Conservation (phyloP, 2,888 invertebrate genomes). For the Tetramorium bicarinatum region DNA sequence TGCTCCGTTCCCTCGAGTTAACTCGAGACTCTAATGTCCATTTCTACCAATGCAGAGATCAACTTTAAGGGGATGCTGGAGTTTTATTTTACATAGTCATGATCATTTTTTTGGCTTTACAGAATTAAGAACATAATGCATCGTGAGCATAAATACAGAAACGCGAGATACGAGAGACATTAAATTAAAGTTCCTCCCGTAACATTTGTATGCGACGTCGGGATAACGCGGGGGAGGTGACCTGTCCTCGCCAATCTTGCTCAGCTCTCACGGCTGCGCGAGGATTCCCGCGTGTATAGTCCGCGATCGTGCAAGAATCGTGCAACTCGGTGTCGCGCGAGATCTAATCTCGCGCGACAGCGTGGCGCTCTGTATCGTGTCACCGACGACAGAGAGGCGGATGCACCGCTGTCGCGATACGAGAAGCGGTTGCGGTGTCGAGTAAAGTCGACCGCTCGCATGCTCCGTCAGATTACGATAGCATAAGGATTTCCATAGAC, state of each 20-base stretch:
- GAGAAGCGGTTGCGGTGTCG: constrained; percentile 25
- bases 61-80: too few relatives aligned
- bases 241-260: not conserved
- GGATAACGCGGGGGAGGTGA: not conserved
- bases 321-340: not conserved
- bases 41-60: too few relatives aligned
- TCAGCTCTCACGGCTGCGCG: not conserved
- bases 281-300: not conserved
- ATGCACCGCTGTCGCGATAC: constrained; percentile 3
- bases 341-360: constrained; percentile 1
- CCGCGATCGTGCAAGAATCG: too few relatives aligned
- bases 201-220: not conserved
- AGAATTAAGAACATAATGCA: not conserved
- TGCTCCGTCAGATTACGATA: constrained; percentile 65
- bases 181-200: not conserved
- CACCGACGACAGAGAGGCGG: constrained; percentile 11
- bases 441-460: constrained; percentile 43
- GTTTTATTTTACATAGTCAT: too few relatives aligned
- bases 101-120: too few relatives aligned
- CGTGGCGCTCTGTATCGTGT: not conserved
- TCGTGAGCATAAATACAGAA: not conserved
- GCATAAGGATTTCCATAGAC: constrained; percentile 45
- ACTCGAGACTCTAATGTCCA: not conserved
- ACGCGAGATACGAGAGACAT: not conserved
- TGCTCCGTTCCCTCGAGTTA: not conserved